A percentile compares a stretch with the other conserved stretches of the same genome.
phyloP scores from a whole-genome alignment of 1,140 invertebrate species.

The Sycobia sp. region DNA sequence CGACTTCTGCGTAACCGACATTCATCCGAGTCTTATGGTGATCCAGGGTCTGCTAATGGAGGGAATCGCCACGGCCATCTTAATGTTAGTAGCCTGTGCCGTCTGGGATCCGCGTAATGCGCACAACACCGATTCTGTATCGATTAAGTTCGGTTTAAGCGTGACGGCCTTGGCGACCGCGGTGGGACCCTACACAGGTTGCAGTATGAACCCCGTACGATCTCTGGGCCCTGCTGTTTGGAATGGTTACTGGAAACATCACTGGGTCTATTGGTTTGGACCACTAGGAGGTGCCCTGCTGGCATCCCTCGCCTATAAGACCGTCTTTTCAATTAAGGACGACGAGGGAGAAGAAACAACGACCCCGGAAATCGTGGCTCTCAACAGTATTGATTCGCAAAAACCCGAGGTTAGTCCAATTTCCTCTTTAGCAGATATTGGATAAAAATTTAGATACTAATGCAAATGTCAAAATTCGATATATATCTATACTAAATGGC shows the following conservation, averaged over 20 bases:
- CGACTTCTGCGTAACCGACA: conserved; percentile 66
- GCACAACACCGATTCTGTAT: conserved; percentile 58
- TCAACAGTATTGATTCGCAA: conserved; percentile 48
- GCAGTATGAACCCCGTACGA: conserved; percentile 83
- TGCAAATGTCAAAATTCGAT: too few relatives aligned
- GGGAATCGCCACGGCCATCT: conserved; percentile 69
- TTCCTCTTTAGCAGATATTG: too few relatives aligned
- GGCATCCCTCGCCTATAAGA: conserved; percentile 55
- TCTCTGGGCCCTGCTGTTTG: conserved; percentile 79
- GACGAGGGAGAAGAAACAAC: conserved; percentile 32
- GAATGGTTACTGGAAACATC: conserved; percentile 69
- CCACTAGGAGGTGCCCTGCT: conserved; percentile 59
- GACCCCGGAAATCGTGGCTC: conserved; percentile 42
- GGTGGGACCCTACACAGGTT: conserved; percentile 70
- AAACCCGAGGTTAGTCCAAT: conserved; percentile 47
- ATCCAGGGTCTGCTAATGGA: conserved; percentile 67
- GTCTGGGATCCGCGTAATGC: conserved; percentile 65
- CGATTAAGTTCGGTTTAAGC: conserved; percentile 64
- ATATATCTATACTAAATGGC: too few relatives aligned
- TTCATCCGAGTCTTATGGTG: conserved; percentile 55
- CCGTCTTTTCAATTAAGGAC: conserved; percentile 39
- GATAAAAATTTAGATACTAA: too few relatives aligned
- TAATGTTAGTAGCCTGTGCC: conserved; percentile 73
- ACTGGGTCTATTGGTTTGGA: conserved; percentile 71
- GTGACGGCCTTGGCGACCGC: conserved; percentile 60